Evolutionary conservation across 2,888 invertebrate genomes (phyloP), one percentile per base, ranked within the genome.

Genomic region (Melanchra persicariae): DNA sequence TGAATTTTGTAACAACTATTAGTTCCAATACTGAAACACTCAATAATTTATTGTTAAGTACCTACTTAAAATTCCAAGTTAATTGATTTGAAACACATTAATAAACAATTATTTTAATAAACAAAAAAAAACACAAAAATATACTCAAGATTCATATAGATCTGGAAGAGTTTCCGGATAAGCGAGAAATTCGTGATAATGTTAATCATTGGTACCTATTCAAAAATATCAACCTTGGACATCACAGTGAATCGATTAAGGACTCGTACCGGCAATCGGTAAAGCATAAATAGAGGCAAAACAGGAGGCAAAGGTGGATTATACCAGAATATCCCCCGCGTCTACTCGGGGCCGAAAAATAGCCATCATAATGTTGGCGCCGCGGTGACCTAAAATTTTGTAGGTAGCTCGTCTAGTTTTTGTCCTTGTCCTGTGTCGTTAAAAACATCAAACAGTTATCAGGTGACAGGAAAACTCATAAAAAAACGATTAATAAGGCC

Each of bases 341-440:
- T 26, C 19, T 22, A 59, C 12, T 24, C 17, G n/a, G 7, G 15
- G 19, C n/a, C 30, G 19, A 61, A 74, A 78, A 57, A 30, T 15
- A 40, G 24, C 15, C 34, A 26, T 72, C 43, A 7, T 54, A 58
- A 62, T 30, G n/a, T 19, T 58, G 81, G 77, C 81, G 62, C 61
- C 81, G n/a, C 51, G 7, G 19, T 59, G 55, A 66, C 51, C 76
- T 55, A 67, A 67, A 59, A 62, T 26, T 12, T 45, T 22, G 52
- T 45, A 59, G 58, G 51, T 45, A 59, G 52, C 58, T 74, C 45
- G 17, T 19, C 54, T 68, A 76, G 30, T 43, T 58, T 54, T n/a
- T 26, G 51, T 57, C 63, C 54, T 60, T 43, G 43, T 45, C 12
- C 17, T 30, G 43, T 26, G 26, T 73, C 55, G 15, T 45, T 34